Conservation (phyloP, 2,797 vertebrate species). For the Pangasius krempfi region DNA sequence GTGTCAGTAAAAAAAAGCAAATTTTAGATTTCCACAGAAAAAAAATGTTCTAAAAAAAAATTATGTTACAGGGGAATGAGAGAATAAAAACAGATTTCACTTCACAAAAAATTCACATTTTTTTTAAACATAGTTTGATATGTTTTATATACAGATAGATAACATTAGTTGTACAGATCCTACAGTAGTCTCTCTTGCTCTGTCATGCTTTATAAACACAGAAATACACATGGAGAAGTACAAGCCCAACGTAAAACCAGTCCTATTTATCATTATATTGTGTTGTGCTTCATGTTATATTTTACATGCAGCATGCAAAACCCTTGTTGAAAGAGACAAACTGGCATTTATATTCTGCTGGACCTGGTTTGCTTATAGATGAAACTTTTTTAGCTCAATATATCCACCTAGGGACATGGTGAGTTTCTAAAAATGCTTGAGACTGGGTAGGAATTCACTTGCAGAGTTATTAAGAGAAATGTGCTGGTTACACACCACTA, state of each 20-base stretch:
- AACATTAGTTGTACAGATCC: neutral
- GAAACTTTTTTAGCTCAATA: neutral
- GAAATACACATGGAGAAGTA: neutral
- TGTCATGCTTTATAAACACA: neutral
- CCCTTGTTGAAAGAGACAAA: neutral
- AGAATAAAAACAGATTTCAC: neutral
- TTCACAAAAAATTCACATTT: neutral
- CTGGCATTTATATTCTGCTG: neutral
- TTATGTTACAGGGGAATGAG: neutral
- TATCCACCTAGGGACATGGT: neutral
- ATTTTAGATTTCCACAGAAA: neutral
- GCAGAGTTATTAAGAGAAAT: neutral
- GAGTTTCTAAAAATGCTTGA: neutral
- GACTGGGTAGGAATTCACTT: neutral
- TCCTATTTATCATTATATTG: neutral
- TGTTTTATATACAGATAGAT: neutral
- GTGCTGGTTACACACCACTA: neutral
- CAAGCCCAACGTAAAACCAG: neutral
- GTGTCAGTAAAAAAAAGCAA: no score
- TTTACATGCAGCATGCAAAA: neutral
- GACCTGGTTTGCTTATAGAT: neutral
- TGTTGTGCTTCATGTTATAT: neutral
- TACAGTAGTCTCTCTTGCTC: neutral
- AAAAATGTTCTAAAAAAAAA: neutral
- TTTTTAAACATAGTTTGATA: neutral